Evolutionary conservation across 1,140 invertebrate genomes (phyloP).

Genomic region (Tetraneura akinire): DNA sequence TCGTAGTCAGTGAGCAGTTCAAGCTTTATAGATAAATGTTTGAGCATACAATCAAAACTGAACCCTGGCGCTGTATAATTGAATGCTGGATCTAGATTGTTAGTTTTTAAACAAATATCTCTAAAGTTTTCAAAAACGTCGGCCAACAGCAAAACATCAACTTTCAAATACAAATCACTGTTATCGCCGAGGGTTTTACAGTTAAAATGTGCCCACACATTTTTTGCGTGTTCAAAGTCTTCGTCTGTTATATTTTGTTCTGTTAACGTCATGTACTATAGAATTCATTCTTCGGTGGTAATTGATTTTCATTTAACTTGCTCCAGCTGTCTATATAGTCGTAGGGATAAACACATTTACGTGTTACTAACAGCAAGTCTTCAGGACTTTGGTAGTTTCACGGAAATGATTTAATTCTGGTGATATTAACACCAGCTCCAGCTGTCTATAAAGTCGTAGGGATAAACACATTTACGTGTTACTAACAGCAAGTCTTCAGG

Average conservation of each 20-base stretch:
- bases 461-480: not conserved
- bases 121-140: slow-evolving; percentile 58
- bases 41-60: not conserved
- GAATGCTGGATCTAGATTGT: not conserved
- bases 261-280: not conserved
- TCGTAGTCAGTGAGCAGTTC: no score
- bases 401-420: not conserved
- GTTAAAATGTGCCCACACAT: slow-evolving; percentile 59
- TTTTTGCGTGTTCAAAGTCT: not conserved
- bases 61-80: not conserved
- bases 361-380: not conserved
- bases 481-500: not conserved
- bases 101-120: slow-evolving; percentile 58
- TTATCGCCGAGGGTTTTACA: slow-evolving; percentile 59
- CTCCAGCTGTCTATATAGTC: not conserved
- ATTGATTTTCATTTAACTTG: not conserved
- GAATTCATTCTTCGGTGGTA: not conserved
- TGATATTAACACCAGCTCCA: not conserved
- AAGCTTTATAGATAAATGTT: no score
- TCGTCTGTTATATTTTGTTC: not conserved
- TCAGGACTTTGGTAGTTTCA: no score
- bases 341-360: not conserved
- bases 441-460: not conserved
- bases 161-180: slow-evolving; percentile 60
- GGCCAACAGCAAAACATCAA: slow-evolving; percentile 58